Evolutionary conservation across 2,888 invertebrate genomes (phyloP), one percentile per base, ranked within the genome.

Genomic region (Eretmocerus hayati): DNA sequence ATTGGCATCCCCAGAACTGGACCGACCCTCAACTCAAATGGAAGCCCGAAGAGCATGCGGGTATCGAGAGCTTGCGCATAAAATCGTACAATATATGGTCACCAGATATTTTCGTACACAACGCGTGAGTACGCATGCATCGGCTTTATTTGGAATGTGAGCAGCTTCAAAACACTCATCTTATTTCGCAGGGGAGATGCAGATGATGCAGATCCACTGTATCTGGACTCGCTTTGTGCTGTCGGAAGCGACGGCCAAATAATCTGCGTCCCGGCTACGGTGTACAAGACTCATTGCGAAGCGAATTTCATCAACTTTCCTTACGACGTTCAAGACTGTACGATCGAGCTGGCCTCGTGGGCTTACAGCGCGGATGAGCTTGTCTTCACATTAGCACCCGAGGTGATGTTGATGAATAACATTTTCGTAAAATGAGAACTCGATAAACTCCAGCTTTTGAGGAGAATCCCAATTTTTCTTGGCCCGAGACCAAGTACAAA

Each of bases 71-170:
- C 38, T 69, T 83, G 6, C 76, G 81, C 56, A 66, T 87, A 11
- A 76, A 78, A 8, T 81, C 81, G 55, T 72, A 76, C 43, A 75
- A 81, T 52, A 76, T 90, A 44, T 90, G 90, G 90, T 74, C 78
- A 8, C 89, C 90, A 1, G 83, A 84, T 57, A 73, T 90, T 61
- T 77, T 84, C 0, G 67, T 87, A 13, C 85, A 84, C 58, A 88
- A 88, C 60, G 75, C 78, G 79, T 78, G 66, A 69, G 68, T 53
- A 23, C 5, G 30, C 32, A 16, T 37, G 2, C 4, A 42, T 46
- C 32, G 35, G 1, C 8, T 26, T 9, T 26, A 26, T 9, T 26
- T 9, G 6, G 11, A 6, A 26, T 26, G 26, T 26, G 26, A 9
- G 11, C 11, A 26, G 8, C 8, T 6, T 9, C 11, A 26, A 9